Percentiles rank a stretch among this genome's conserved stretches.
These are phyloP conservation scores for Anguilla megastoma DNA, from an alignment of 2,797 vertebrate species.

Conservation along the genomic window DNA sequence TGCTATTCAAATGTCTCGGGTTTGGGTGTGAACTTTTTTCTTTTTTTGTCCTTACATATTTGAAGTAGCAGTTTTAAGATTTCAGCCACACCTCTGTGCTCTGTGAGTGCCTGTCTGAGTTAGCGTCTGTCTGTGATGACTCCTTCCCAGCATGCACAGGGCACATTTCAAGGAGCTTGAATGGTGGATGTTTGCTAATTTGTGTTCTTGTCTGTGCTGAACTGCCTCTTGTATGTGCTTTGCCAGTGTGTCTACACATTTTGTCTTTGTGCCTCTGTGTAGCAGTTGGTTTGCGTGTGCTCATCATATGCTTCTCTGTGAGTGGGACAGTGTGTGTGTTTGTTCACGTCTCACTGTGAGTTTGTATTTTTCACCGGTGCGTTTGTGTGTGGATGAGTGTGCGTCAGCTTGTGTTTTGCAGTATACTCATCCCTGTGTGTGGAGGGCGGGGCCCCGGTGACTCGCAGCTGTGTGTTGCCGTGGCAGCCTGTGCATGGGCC, in stretches of 20 bases:
- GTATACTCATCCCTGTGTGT: neutral
- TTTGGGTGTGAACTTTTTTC: neutral
- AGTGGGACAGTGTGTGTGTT: neutral
- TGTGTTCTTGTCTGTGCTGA: neutral
- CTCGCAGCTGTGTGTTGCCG: conserved; percentile 58
- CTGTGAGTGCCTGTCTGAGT: neutral
- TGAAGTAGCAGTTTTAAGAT: neutral
- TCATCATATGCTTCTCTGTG: neutral
- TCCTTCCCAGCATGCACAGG: neutral
- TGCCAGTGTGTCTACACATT: neutral
- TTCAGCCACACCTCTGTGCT: neutral
- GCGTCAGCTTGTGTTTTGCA: neutral
- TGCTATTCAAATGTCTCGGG: neutral
- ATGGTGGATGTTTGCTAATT: neutral
- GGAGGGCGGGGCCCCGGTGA: neutral
- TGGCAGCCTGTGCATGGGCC: neutral
- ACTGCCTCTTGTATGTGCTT: neutral
- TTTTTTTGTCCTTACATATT: neutral
- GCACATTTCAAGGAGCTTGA: neutral
- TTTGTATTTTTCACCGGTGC: neutral
- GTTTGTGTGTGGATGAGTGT: neutral
- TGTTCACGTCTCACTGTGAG: neutral
- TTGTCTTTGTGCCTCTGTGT: neutral
- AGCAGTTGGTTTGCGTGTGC: neutral
- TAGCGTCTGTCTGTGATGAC: neutral